Percentiles rank a stretch among this genome's conserved stretches.
Evolutionary conservation across 2,888 invertebrate species (phyloP).

Genomic region (Globia sparganii): DNA sequence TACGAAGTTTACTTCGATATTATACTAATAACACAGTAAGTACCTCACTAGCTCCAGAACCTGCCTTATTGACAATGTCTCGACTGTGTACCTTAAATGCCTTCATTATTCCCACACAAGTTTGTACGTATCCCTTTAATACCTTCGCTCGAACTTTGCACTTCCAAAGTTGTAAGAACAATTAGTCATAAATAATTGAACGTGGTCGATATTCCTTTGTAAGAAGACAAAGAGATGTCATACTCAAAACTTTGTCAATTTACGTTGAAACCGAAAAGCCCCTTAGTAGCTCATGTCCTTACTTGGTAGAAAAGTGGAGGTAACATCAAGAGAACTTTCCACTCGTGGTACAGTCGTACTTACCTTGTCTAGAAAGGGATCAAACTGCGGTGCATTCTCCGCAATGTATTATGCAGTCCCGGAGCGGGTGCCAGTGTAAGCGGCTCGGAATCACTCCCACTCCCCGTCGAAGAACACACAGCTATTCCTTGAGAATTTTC

Average conservation of each 20-base stretch:
- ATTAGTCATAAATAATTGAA: conserved; percentile 88
- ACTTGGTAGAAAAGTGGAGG: conserved; percentile 85
- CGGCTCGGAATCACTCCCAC: conserved; percentile 86
- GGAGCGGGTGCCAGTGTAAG: conserved; percentile 83
- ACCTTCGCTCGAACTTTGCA: conserved; percentile 75
- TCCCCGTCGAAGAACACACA: conserved; percentile 79
- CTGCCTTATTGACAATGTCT: conserved; percentile 36
- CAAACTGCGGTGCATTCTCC: conserved; percentile 89
- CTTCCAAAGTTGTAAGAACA: conserved; percentile 78
- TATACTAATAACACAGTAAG: conserved; percentile 30
- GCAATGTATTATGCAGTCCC: conserved; percentile 90
- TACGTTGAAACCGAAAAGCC: conserved; percentile 85
- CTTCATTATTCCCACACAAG: conserved; percentile 68
- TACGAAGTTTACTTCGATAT: conserved; percentile 42
- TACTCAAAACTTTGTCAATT: conserved; percentile 88
- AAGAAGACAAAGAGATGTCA: conserved; percentile 86
- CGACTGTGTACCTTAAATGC: conserved; percentile 47
- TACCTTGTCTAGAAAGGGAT: conserved; percentile 89
- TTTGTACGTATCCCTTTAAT: conserved; percentile 70
- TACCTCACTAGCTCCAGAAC: conserved; percentile 26
- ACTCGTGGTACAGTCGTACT: conserved; percentile 84
- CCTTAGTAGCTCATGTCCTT: conserved; percentile 84
- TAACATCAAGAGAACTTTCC: conserved; percentile 87
- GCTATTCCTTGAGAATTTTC: conserved; percentile 83
- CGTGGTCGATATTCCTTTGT: conserved; percentile 84